Percentiles rank a stretch among this genome's conserved stretches.
Evolutionary conservation across 2,797 vertebrate species (phyloP).

Genomic region (Sorex maritimensis): DNA sequence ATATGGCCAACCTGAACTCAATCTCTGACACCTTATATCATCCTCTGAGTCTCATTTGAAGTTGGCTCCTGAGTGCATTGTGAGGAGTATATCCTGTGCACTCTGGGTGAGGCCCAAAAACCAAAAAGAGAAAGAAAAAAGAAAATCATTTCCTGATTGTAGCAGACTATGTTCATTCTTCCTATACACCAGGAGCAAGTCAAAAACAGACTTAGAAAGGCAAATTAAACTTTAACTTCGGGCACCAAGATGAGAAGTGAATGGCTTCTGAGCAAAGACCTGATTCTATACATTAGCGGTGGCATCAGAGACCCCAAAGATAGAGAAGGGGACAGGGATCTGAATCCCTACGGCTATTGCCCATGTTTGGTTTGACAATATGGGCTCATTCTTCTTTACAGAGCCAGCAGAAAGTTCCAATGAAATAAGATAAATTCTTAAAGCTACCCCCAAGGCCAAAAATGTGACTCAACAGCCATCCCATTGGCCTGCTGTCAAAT

Average conservation of each 20-base stretch:
- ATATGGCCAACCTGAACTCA: no score
- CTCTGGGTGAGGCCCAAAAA: no score
- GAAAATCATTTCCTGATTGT: neutral
- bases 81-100: no score
- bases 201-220: neutral
- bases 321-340: neutral
- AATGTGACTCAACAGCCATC: slow-evolving; percentile 21
- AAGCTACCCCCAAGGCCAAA: neutral
- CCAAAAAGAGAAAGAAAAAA: no score
- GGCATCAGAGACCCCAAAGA: neutral
- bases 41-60: no score
- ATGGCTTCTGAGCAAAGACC: slow-evolving; percentile 36
- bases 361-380: neutral
- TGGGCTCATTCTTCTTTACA: neutral
- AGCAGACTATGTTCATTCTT: neutral
- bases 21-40: no score
- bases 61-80: no score
- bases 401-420: slow-evolving; percentile 32
- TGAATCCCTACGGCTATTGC: neutral
- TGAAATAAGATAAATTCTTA: slow-evolving; percentile 24
- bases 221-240: neutral
- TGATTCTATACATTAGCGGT: slow-evolving; percentile 45
- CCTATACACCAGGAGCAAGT: neutral
- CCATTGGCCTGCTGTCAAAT: neutral
- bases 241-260: slow-evolving; percentile 30